A percentile compares a stretch with the other conserved stretches of the same genome.
phyloP scores from a whole-genome alignment of 2,113 vertebrate genomes.

The Diadophis punctatus region DNA sequence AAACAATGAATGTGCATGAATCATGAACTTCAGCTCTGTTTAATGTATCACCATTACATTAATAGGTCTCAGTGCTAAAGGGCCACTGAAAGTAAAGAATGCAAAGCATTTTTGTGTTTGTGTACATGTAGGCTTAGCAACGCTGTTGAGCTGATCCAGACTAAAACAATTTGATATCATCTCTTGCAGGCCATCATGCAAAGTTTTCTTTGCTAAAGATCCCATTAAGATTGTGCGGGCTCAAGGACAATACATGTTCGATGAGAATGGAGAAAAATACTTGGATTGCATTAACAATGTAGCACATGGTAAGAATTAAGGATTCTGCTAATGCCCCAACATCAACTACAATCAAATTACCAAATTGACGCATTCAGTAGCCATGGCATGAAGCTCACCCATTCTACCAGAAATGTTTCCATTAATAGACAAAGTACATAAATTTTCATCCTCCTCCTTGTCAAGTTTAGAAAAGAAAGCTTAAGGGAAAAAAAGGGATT shows the following conservation, averaged over 20 bases:
- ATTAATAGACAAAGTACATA: not conserved
- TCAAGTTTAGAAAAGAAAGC: not conserved
- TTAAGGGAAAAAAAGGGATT: not conserved
- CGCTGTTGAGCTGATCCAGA: not conserved
- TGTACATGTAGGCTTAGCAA: not conserved
- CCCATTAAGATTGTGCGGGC: conserved; percentile 92
- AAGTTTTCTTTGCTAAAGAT: conserved; percentile 91
- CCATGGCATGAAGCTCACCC: not conserved
- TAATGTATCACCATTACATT: not conserved
- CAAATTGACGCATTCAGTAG: not conserved
- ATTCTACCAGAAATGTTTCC: not conserved
- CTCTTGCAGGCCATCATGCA: conserved; percentile 86
- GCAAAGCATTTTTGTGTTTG: not conserved
- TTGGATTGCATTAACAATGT: conserved; percentile 98
- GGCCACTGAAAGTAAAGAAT: not conserved
- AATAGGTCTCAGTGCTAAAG: not conserved
- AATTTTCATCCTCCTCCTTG: not conserved
- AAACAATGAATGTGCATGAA: not conserved
- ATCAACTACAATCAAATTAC: not conserved
- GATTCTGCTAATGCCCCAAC: not conserved
- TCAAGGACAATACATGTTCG: conserved; percentile 91
- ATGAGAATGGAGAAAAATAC: conserved; percentile 84
- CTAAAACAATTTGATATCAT: not conserved
- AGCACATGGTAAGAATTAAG: conserved; percentile 82
- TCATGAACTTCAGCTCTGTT: not conserved